Conservation (phyloP, 1,140 invertebrate genomes). For the Drosophila navojoa region DNA sequence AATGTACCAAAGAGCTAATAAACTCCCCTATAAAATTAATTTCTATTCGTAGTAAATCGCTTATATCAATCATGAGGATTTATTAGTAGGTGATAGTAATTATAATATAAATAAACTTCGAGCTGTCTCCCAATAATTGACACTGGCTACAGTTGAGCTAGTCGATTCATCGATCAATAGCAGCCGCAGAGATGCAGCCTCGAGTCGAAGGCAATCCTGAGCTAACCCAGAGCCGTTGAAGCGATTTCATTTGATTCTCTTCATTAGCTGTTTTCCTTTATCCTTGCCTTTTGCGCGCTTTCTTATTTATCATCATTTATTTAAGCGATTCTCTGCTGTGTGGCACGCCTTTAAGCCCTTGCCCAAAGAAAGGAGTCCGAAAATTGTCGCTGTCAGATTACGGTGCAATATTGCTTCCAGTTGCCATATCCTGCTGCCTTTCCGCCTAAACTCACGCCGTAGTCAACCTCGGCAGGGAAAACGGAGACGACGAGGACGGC, state of each 20-base stretch:
- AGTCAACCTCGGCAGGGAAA: not conserved
- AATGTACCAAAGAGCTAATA: too few relatives aligned
- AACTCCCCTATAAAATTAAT: too few relatives aligned
- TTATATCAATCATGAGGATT: too few relatives aligned
- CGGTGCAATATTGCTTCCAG: constrained; percentile 80
- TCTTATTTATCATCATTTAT: constrained; percentile 78
- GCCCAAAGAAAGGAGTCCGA: constrained; percentile 65
- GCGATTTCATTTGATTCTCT: constrained; percentile 36
- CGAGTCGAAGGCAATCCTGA: too few relatives aligned
- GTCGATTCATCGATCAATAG: too few relatives aligned
- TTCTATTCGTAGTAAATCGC: too few relatives aligned
- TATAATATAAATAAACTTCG: too few relatives aligned
- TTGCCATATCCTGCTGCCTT: constrained; percentile 75
- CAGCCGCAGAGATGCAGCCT: too few relatives aligned
- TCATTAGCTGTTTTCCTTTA: constrained; percentile 49
- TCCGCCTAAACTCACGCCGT: constrained; percentile 59
- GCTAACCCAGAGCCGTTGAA: too few relatives aligned
- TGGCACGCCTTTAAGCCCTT: constrained; percentile 51
- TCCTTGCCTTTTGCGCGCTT: constrained; percentile 52
- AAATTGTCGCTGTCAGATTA: constrained; percentile 80
- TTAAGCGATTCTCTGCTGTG: constrained; percentile 49
- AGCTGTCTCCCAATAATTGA: too few relatives aligned
- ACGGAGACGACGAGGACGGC: constrained; percentile 2
- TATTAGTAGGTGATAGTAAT: too few relatives aligned
- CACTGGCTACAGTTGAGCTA: too few relatives aligned